Conservation (phyloP, 2,113 vertebrate genomes). For the Channa argus region DNA sequence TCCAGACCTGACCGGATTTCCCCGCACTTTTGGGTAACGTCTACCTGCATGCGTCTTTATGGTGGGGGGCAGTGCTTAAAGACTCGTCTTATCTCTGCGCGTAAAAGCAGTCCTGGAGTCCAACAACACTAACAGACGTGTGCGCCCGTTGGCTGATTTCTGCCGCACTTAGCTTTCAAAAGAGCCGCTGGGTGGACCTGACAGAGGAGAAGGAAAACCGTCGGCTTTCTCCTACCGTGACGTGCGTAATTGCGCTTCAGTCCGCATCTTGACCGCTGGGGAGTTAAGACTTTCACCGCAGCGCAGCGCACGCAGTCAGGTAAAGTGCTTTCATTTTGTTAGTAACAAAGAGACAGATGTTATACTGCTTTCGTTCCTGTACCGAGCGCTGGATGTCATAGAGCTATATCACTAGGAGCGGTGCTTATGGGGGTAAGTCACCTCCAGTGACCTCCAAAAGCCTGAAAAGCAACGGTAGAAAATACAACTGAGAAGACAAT, state of each 20-base stretch:
- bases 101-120: background rate
- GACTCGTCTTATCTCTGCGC: background rate
- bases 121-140: background rate
- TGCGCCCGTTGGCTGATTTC: background rate
- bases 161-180: background rate
- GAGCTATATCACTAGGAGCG: too few relatives aligned
- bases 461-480: too few relatives aligned
- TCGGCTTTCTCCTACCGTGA: constrained; percentile 5
- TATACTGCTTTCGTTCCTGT: too few relatives aligned
- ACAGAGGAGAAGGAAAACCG: constrained; percentile 8
- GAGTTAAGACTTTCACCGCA: constrained; percentile 4
- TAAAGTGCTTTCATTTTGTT: constrained; percentile 4
- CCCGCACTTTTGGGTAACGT: background rate
- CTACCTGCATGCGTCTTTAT: constrained; percentile 37
- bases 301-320: constrained; percentile 25
- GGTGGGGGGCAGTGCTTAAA: background rate
- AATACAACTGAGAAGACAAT: too few relatives aligned
- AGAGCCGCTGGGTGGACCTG: constrained; percentile 33
- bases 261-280: constrained; percentile 25
- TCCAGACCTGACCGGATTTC: background rate
- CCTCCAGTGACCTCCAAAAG: too few relatives aligned
- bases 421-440: too few relatives aligned
- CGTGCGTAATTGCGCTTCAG: constrained; percentile 40
- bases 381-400: too few relatives aligned
- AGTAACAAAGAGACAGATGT: too few relatives aligned